Base-by-base conservation (phyloP, 2,888 invertebrate genomes). In the Venusia cambrica region DNA sequence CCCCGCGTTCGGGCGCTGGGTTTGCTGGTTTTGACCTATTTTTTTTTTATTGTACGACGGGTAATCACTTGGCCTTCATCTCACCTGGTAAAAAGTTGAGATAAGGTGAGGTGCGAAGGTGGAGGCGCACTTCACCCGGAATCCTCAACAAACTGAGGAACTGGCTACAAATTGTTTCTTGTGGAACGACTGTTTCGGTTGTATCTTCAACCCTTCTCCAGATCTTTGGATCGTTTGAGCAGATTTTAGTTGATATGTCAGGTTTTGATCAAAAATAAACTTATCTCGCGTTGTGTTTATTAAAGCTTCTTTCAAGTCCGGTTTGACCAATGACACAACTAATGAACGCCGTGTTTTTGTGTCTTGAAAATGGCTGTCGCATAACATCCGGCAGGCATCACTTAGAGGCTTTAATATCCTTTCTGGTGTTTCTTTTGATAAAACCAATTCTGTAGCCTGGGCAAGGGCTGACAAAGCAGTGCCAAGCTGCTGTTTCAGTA, bases 191-290 rank as follows among this genome's bases (percentile, higher is more conserved):
- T n/a, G n/a, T n/a, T n/a, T n/a, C n/a, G n/a, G n/a, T n/a, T n/a
- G n/a, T 17, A 17, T 3, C 7, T 29, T 29, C 8, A 29, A 20
- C 3, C n/a, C 16, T 1, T 30, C 22, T 5, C 30, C 30, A 6
- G 30, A 30, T n/a, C 22, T 21, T 15, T 30, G 15, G 3, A 30
- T 30, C 10, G 15, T 9, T 11, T 30, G 21, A 1, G 21, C 30
- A 4, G 6, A 3, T 16, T 21, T 30, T 2, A 30, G n/a, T 11
- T 21, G 20, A n/a, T 30, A 21, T 4, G 21, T 6, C 0, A 30
- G 5, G 5, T 30, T 30, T 22, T 30, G 10, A 5, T 22, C 30
- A 20, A 30, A 14, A n/a, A 25, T 3, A 17, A 17, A 17, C 3
- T 32, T 24, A n/a, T 32, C 24, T 9, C 12, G 5, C 3, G 12